A percentile compares a stretch with the other conserved stretches of the same genome.
These are phyloP conservation scores for Girardinus metallicus DNA, from an alignment of 2,797 vertebrate genomes.

Conservation along the genomic window DNA sequence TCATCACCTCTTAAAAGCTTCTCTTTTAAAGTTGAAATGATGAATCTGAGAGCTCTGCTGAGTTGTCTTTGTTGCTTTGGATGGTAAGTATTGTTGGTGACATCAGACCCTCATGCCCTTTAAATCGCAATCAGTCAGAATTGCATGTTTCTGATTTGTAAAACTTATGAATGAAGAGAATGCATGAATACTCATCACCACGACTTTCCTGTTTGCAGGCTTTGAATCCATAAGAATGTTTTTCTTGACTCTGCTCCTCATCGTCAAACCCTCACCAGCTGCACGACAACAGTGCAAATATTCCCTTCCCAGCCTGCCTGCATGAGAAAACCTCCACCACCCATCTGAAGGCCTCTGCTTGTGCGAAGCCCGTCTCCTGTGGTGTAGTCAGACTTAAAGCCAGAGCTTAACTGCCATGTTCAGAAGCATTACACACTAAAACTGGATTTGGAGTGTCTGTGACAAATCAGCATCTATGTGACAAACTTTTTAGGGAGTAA, in stretches of 20 bases:
- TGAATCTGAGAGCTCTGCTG: neutral
- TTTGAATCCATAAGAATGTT: neutral
- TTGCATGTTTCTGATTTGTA: neutral
- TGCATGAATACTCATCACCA: neutral
- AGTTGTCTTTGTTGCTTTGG: neutral
- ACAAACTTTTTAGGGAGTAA: constrained; percentile 70
- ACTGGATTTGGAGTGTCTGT: constrained; percentile 74
- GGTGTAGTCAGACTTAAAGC: constrained; percentile 63
- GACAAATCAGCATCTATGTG: constrained; percentile 72
- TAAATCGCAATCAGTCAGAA: neutral
- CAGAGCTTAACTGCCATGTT: constrained; percentile 64
- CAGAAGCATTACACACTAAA: constrained; percentile 74
- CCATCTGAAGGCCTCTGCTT: constrained; percentile 50
- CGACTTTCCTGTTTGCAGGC: neutral
- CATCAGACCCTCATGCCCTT: neutral
- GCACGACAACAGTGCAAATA: neutral
- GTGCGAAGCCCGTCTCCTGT: constrained; percentile 65
- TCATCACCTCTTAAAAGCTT: neutral
- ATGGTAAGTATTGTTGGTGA: neutral
- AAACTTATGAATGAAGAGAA: neutral
- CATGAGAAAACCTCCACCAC: constrained; percentile 17
- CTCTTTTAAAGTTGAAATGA: neutral
- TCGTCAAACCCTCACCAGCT: neutral
- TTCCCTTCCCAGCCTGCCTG: constrained; percentile 7
- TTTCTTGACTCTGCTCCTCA: neutral